Evolutionary conservation across 2,113 vertebrate species (phyloP).

Genomic region (Mohoua ochrocephala): DNA sequence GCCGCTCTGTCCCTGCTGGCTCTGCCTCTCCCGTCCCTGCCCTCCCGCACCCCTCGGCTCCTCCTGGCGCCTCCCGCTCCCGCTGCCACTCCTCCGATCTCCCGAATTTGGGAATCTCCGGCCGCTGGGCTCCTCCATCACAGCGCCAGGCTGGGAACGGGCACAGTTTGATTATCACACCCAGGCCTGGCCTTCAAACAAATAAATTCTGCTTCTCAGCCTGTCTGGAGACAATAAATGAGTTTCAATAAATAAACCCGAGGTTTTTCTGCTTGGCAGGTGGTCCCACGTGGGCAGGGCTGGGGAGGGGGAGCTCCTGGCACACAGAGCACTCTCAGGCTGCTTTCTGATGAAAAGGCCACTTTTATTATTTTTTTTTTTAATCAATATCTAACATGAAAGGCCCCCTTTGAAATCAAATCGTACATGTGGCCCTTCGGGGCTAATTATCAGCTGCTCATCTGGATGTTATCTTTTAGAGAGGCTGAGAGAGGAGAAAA

Average conservation of each 20-base stretch:
- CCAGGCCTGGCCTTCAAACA: background rate
- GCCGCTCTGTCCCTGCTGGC: background rate
- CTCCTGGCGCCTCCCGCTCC: background rate
- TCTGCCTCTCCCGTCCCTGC: background rate
- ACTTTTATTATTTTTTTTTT: background rate
- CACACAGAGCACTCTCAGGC: background rate
- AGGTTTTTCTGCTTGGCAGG: background rate
- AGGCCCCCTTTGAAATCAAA: slow-evolving; percentile 10
- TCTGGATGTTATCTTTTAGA: background rate
- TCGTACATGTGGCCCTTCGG: background rate
- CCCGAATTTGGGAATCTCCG: background rate
- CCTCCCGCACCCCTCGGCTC: background rate
- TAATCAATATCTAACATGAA: background rate
- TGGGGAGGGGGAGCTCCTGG: background rate
- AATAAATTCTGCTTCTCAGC: background rate
- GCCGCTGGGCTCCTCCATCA: background rate
- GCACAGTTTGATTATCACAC: background rate
- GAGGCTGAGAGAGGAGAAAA: background rate
- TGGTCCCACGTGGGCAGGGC: background rate
- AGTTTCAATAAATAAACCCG: background rate
- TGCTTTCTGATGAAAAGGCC: background rate
- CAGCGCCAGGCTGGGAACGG: background rate
- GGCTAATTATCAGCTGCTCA: slow-evolving; percentile 41
- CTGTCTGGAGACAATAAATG: background rate
- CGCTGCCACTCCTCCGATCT: background rate